Evolutionary conservation across 2,113 vertebrate genomes (phyloP), one percentile per base, ranked within the genome.

Genomic region (Peromyscus maniculatus): DNA sequence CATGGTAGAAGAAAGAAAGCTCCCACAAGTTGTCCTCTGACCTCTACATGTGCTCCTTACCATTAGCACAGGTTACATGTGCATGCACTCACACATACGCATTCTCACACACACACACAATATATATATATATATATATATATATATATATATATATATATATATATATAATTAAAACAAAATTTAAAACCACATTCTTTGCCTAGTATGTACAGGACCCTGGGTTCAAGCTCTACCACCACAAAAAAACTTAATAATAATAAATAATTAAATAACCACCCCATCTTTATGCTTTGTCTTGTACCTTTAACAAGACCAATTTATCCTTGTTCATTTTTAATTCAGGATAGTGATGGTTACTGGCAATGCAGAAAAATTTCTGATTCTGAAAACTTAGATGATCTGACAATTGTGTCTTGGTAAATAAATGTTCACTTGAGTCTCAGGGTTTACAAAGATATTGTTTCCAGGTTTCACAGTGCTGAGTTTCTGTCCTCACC

Each of bases 301-400:
- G 69, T 10, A 69, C 26, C 24, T 11, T 95, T 84, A 84, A 74
- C 83, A 89, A 90, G 86, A 90, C 78, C 55, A 96, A 39, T 39
- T 15, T 0, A 21, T 15, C 46, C 28, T 89, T 55, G 62, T 91
- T 71, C 55, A 31, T 71, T 88, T 94, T 88, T 89, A 86, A 74
- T 49, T 88, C 69, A 90, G 57, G 59, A 91, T 31, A 43, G 92
- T 49, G 49, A 66, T 91, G 57, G 75, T 52, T 49, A 49, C 13
- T 28, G n/a, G 21, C 55, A 62, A 39, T 86, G 33, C 69, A 77
- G 89, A 96, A 66, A 12, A 92, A n/a, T 71, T 59, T 26, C 71
- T 88, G 39, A 62, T 91, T 82, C 49, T 64, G 66, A 80, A 46
- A 74, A 80, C 28, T 92, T 88, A 31, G 17, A 93, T 89, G 67